Percentiles rank a stretch among this genome's conserved stretches.
Conservation (phyloP, 2,113 vertebrate genomes). For the Barnardius zonarius region DNA sequence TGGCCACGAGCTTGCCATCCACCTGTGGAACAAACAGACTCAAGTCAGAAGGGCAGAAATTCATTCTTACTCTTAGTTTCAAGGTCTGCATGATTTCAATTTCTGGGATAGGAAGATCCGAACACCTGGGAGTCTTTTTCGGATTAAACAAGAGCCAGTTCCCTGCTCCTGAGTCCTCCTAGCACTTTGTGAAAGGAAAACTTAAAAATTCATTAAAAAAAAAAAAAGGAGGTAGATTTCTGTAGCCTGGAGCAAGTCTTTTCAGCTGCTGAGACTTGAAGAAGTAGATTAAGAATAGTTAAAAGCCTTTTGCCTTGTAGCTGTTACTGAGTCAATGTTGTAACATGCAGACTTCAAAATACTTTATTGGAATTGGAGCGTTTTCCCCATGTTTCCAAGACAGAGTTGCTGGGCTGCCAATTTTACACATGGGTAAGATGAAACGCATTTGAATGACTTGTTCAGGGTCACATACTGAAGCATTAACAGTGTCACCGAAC, state of each 20-base stretch:
- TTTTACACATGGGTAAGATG: not conserved
- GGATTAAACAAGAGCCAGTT: not conserved
- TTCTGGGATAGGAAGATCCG: not conserved
- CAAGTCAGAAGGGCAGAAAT: not conserved
- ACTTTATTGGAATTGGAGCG: not conserved
- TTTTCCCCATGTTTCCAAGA: not conserved
- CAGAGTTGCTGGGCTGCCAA: not conserved
- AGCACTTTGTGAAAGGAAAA: not conserved
- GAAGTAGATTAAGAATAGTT: not conserved
- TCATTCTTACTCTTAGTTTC: not conserved
- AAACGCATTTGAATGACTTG: not conserved
- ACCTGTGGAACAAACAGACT: conserved; percentile 77
- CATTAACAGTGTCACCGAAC: not conserved
- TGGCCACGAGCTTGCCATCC: conserved; percentile 81
- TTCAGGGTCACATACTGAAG: not conserved
- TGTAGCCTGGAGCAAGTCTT: conserved; percentile 1
- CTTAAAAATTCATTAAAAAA: not conserved
- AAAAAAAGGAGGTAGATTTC: not conserved
- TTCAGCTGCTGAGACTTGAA: not conserved
- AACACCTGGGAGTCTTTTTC: not conserved
- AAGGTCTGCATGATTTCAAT: not conserved
- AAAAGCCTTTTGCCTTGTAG: not conserved
- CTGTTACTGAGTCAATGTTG: not conserved
- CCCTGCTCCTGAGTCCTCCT: not conserved
- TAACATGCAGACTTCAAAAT: not conserved